Evolutionary conservation across 1,140 invertebrate genomes (phyloP).

Genomic region (Drosophila auraria): DNA sequence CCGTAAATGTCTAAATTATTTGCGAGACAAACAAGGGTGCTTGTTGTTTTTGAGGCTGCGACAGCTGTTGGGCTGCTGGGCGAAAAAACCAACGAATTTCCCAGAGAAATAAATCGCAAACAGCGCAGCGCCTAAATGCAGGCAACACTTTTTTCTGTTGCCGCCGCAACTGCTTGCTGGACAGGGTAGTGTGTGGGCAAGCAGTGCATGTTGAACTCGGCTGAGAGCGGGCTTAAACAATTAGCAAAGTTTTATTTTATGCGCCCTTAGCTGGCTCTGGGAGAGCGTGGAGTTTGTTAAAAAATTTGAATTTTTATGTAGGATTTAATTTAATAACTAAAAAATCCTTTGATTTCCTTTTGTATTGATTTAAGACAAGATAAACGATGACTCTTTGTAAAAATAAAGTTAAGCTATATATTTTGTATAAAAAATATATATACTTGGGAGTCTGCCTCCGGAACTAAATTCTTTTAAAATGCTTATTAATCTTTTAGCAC

Average conservation of each 20-base stretch:
- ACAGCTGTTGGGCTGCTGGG: constrained; percentile 35
- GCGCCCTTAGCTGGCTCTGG: not conserved
- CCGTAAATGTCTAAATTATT: constrained; percentile 69
- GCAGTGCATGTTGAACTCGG: constrained; percentile 7
- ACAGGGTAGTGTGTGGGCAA: not conserved
- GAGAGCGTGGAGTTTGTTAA: not conserved
- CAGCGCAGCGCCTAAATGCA: constrained; percentile 18
- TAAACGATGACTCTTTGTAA: no score
- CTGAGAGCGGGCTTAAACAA: no score
- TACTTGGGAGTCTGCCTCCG: no score
- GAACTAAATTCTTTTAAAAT: no score
- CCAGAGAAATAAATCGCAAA: constrained; percentile 7
- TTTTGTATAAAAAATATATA: no score
- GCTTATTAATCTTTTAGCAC: no score
- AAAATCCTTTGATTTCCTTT: no score
- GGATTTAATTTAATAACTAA: not conserved
- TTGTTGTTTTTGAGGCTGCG: constrained; percentile 23
- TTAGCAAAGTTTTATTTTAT: not conserved
- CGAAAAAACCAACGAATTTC: constrained; percentile 16
- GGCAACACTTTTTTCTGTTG: constrained; percentile 9
- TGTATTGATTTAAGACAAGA: not conserved
- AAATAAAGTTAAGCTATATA: no score
- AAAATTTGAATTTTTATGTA: not conserved
- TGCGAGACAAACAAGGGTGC: constrained; percentile 54
- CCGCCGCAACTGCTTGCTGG: not conserved